These are phyloP conservation scores for Zaprionus bogoriensis DNA, from an alignment of 2,888 invertebrate species.

Conservation along the genomic window DNA sequence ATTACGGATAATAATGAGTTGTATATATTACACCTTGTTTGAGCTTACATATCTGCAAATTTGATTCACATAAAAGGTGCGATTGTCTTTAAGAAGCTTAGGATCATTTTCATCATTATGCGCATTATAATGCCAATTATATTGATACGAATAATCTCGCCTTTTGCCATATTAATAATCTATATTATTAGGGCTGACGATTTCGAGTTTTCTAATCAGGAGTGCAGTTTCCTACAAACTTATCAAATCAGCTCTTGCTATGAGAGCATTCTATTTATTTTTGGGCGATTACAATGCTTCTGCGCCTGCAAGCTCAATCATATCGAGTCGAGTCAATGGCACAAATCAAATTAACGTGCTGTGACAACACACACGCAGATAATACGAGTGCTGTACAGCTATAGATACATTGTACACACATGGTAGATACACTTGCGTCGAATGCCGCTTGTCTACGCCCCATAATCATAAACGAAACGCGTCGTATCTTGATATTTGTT, in stretches of 20 bases:
- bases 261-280: constrained; percentile 23
- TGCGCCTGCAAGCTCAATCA: background rate
- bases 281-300: constrained; percentile 13
- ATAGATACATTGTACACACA: too few relatives aligned
- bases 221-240: background rate
- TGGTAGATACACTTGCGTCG: constrained; percentile 6
- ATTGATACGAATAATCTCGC: too few relatives aligned
- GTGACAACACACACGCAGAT: constrained; percentile 34
- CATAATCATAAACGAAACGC: constrained; percentile 29
- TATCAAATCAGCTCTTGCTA: background rate
- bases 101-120: constrained; percentile 1
- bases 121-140: background rate
- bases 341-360: constrained; percentile 53
- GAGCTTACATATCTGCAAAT: background rate
- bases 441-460: constrained; percentile 16
- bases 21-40: background rate
- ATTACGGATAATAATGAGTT: background rate
- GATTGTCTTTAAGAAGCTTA: constrained; percentile 7
- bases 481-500: constrained; percentile 62
- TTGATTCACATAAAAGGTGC: background rate
- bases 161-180: too few relatives aligned
- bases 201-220: too few relatives aligned
- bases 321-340: constrained; percentile 16
- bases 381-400: background rate
- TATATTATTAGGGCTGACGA: too few relatives aligned